A percentile compares a stretch with the other conserved stretches of the same genome.
phyloP scores from a whole-genome alignment of 2,797 vertebrate genomes.

The Cyprinella venusta region DNA sequence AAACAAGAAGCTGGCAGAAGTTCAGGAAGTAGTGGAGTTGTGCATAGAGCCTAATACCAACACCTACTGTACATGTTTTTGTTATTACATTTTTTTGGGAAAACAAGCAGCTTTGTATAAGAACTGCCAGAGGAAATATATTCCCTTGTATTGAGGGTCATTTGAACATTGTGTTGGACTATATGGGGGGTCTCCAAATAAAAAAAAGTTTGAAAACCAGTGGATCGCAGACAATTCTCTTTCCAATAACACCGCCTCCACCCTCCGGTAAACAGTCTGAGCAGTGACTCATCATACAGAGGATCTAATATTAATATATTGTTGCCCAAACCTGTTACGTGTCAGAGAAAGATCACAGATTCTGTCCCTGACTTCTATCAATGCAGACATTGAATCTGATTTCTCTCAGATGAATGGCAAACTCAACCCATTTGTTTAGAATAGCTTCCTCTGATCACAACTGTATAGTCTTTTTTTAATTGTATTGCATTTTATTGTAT shows the following conservation, averaged over 20 bases:
- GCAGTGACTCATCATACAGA: slow-evolving; percentile 18
- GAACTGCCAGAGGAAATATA: background rate
- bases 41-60: too few species aligned
- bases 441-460: too few species aligned
- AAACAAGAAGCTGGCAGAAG: too few species aligned
- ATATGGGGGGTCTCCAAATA: background rate
- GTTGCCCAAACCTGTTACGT: slow-evolving; percentile 17
- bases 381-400: background rate
- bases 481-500: too few species aligned
- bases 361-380: background rate
- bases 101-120: background rate
- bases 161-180: background rate
- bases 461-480: too few species aligned
- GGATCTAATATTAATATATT: slow-evolving; percentile 30
- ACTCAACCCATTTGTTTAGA: background rate
- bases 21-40: too few species aligned
- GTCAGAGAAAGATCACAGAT: slow-evolving; percentile 13
- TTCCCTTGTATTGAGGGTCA: too few species aligned
- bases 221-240: background rate
- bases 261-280: slow-evolving; percentile 20
- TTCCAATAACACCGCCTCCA: background rate
- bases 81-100: background rate
- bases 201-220: background rate
- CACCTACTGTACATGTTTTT: background rate
- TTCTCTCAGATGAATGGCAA: too few species aligned